These are phyloP conservation scores for Trichonephila clavata DNA, from an alignment of 1,140 invertebrate species.

Conservation along the genomic window DNA sequence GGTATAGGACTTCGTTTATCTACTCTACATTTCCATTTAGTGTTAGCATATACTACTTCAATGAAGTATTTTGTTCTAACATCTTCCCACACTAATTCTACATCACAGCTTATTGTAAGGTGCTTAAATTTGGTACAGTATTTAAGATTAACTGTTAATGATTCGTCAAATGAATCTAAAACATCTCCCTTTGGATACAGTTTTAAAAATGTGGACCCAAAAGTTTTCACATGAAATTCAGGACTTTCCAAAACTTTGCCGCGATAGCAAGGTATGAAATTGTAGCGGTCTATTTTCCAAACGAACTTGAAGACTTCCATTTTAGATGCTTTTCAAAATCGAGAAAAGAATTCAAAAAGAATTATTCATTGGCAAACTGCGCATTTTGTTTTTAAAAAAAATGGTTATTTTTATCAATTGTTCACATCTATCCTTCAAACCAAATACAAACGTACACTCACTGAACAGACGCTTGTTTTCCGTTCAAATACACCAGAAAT, in stretches of 20 bases:
- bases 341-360: too few species aligned
- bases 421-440: too few species aligned
- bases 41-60: background rate
- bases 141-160: background rate
- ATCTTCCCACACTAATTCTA: background rate
- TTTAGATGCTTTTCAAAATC: too few species aligned
- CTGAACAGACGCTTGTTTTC: too few species aligned
- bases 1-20: background rate
- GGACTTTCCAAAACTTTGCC: constrained; percentile 24
- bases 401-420: too few species aligned
- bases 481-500: too few species aligned
- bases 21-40: background rate
- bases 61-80: background rate
- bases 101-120: background rate
- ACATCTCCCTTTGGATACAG: background rate
- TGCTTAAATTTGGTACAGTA: background rate
- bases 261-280: background rate
- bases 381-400: too few species aligned
- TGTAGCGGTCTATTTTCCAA: constrained; percentile 27
- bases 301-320: background rate
- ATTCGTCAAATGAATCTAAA: background rate
- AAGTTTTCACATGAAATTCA: background rate
- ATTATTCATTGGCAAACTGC: too few species aligned
- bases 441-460: too few species aligned
- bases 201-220: background rate